Evolutionary conservation across 1,140 invertebrate species (phyloP).

Genomic region (Bombus waltoni): DNA sequence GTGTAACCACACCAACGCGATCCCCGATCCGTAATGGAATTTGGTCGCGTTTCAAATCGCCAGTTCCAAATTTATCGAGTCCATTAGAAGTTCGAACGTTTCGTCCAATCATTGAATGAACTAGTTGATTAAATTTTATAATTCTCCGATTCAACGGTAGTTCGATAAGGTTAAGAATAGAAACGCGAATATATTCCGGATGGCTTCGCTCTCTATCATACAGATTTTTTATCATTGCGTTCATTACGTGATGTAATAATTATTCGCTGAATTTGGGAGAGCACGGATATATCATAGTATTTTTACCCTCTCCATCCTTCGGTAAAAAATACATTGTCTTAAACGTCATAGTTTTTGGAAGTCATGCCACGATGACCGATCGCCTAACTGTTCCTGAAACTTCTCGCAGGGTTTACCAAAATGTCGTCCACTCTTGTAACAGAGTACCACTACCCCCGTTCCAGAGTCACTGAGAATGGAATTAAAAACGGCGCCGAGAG

Average conservation of each 20-base stretch:
- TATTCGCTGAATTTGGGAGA: not conserved
- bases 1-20: not conserved
- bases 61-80: constrained; percentile 41
- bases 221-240: not conserved
- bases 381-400: not conserved
- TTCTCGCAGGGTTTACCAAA: not conserved
- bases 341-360: not conserved
- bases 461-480: not conserved
- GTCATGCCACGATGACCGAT: not conserved
- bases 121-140: not conserved
- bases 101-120: not conserved
- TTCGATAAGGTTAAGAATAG: not conserved
- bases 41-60: constrained; percentile 16
- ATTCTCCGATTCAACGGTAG: not conserved
- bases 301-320: not conserved
- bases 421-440: not conserved
- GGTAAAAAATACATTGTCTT: not conserved
- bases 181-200: not conserved
- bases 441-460: not conserved
- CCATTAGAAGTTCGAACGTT: not conserved
- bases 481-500: too few relatives aligned
- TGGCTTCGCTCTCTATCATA: not conserved
- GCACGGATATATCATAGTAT: not conserved
- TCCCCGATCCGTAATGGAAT: constrained; percentile 42
- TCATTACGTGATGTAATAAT: not conserved